Evolutionary conservation across 2,113 vertebrate genomes (phyloP).

Genomic region (Leucoraja erinaceus): DNA sequence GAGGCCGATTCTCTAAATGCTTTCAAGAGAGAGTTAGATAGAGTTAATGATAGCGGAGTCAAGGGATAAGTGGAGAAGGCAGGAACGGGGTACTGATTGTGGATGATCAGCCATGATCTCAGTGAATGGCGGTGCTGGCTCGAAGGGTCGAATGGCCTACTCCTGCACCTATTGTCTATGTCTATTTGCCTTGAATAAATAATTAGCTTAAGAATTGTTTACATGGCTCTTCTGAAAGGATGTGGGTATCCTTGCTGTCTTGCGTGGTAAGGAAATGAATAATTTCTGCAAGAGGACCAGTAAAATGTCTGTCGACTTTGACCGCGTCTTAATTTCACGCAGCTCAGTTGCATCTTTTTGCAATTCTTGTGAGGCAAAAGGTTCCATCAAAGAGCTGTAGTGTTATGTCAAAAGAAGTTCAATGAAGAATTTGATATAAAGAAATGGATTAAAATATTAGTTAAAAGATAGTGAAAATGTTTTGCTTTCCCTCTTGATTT

Average conservation of each 20-base stretch:
- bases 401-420: background rate
- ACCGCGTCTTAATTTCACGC: background rate
- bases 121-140: no score
- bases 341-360: background rate
- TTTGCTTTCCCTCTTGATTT: background rate
- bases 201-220: conserved; percentile 23
- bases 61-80: no score
- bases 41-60: no score
- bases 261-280: background rate
- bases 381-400: background rate
- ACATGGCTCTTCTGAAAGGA: background rate
- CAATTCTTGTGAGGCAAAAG: background rate
- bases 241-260: background rate
- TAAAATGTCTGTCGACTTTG: background rate
- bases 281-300: background rate
- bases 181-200: conserved; percentile 10
- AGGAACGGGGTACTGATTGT: no score
- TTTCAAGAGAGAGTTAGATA: no score
- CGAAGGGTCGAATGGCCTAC: no score
- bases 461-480: background rate
- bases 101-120: no score
- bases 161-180: no score
- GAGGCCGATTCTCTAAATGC: no score
- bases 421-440: background rate
- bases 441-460: background rate